A percentile compares a stretch with the other conserved stretches of the same genome.
Conservation (phyloP, 2,113 vertebrate species). For the Centropus unirufus region DNA sequence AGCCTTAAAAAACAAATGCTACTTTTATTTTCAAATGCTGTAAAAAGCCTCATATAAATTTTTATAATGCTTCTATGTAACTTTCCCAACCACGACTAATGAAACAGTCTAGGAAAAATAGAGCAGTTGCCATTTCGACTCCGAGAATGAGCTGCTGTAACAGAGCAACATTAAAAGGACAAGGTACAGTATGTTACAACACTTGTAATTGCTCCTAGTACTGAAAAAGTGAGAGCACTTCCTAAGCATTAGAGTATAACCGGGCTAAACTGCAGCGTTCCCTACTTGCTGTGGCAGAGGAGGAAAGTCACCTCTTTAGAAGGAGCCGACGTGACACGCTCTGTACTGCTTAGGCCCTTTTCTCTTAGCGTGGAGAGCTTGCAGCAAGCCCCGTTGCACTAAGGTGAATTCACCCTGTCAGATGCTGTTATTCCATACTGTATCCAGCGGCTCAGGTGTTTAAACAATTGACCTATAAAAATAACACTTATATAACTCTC, state of each 20-base stretch:
- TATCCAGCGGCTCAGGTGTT: conserved; percentile 15
- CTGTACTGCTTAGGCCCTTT: neutral
- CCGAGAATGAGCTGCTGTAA: conserved; percentile 42
- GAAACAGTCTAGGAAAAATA: conserved; percentile 69
- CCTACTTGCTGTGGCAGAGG: conserved; percentile 16
- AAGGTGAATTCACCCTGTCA: neutral
- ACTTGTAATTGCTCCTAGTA: neutral
- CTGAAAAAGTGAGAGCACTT: conserved; percentile 37
- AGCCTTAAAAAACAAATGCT: conserved; percentile 69
- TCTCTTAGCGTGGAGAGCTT: neutral
- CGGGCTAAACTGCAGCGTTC: conserved; percentile 18
- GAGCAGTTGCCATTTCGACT: conserved; percentile 58
- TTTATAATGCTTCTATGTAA: conserved; percentile 71
- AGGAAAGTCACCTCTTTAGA: neutral
- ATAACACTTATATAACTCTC: conserved; percentile 38
- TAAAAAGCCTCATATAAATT: conserved; percentile 78
- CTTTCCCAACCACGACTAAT: conserved; percentile 66
- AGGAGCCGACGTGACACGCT: neutral
- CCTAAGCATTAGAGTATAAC: conserved; percentile 17
- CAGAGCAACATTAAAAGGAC: conserved; percentile 34
- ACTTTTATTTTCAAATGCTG: conserved; percentile 75
- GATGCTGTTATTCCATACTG: neutral
- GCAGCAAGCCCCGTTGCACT: neutral
- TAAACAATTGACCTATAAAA: conserved; percentile 61
- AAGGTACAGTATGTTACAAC: conserved; percentile 14